Evolutionary conservation across 1,140 invertebrate genomes (phyloP).

Genomic region (Drosophila pseudoobscura): DNA sequence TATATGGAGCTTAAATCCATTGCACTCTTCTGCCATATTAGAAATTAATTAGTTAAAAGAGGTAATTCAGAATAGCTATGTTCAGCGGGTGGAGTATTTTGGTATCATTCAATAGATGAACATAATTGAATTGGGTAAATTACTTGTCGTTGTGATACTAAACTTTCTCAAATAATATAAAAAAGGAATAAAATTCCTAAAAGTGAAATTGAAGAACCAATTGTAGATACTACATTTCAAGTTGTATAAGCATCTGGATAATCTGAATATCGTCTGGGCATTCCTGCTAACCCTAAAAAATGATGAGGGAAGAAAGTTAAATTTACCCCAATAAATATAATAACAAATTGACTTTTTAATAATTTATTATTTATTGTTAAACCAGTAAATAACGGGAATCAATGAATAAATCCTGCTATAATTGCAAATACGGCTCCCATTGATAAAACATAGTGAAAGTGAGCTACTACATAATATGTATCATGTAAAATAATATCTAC

Average conservation of each 20-base stretch:
- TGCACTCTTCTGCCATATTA: conserved; percentile 85
- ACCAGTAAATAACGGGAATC: conserved; percentile 87
- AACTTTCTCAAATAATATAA: conserved; percentile 84
- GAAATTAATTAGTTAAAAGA: conserved; percentile 84
- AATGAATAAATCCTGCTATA: conserved; percentile 87
- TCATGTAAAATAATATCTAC: conserved; percentile 89
- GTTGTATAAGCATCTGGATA: conserved; percentile 87
- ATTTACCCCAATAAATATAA: conserved; percentile 88
- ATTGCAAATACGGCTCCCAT: conserved; percentile 89
- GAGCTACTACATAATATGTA: conserved; percentile 90
- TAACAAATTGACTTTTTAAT: conserved; percentile 86
- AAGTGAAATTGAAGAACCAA: conserved; percentile 86
- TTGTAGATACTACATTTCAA: conserved; percentile 88
- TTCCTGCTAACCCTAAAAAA: conserved; percentile 89
- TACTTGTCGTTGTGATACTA: conserved; percentile 82
- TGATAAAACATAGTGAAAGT: conserved; percentile 89
- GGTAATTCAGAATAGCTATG: conserved; percentile 85
- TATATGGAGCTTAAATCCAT: conserved; percentile 86
- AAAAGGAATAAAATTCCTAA: conserved; percentile 85
- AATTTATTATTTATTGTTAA: conserved; percentile 84
- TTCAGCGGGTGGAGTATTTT: conserved; percentile 85
- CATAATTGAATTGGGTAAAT: conserved; percentile 83
- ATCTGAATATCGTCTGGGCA: conserved; percentile 89
- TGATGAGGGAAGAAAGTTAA: conserved; percentile 89
- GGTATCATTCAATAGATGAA: conserved; percentile 86